Base-by-base conservation (phyloP, 2,888 invertebrate genomes). In the Eulithis prunata region DNA sequence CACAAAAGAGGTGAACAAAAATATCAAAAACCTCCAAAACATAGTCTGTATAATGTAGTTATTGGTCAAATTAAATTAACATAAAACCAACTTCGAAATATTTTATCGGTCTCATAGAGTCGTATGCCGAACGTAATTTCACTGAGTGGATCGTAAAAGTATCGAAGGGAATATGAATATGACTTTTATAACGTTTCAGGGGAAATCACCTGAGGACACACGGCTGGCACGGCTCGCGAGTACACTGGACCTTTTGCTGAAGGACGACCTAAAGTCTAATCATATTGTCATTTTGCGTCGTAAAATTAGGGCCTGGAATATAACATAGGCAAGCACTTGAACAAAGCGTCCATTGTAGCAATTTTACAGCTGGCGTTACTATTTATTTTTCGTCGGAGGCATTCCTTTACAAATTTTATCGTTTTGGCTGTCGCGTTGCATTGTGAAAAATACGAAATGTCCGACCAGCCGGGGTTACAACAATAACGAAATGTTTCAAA, bases 61-160 rank as follows among this genome's bases (percentile, higher is more conserved):
- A 41, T 41, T 41, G 52, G 51, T 12, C 58, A 66, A 64, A 69
- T 64, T 47, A 66, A 66, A 69, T 57, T 64, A 52, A 14, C 59
- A 62, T 57, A 63, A 32, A 32, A 59, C 52, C 63, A 64, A 41
- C 69, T 76, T 66, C 63, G 71, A 70, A 76, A 72, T 73, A 74
- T 73, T 75, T 72, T 70, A 63, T 56, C 59, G 54, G 47, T 52
- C 71, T 74, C 71, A 61, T 73, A 70, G 64, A 73, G 63, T 73
- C 71, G 70, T 72, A 64, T 68, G 68, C 72, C 72, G 65, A 59
- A 71, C 66, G 74, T 78, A 81, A 82, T 82, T 79, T 78, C 57
- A 68, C 69, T 79, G 76, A 82, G 83, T 82, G 79, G 71, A 59
- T 80, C 80, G 74, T 82, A 82, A 81, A 81, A 76, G 70, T 70